Evolutionary conservation across 1,140 invertebrate species (phyloP).

Genomic region (Leucophenga varia): DNA sequence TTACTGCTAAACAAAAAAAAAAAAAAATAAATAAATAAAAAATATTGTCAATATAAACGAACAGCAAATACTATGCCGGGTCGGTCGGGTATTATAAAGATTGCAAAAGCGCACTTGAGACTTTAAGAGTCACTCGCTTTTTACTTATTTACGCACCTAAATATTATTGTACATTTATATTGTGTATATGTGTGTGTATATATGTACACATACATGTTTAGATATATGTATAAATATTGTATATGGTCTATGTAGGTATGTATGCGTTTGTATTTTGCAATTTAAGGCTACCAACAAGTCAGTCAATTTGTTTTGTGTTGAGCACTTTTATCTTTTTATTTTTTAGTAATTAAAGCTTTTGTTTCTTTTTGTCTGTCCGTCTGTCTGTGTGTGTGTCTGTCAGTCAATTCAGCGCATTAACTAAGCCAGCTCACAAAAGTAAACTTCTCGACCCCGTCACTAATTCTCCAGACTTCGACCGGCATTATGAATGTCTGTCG

Average conservation of each 20-base stretch:
- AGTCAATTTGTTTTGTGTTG: slow-evolving; percentile 46
- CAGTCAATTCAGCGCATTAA: too few relatives aligned
- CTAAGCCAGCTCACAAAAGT: too few relatives aligned
- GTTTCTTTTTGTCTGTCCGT: slow-evolving; percentile 14
- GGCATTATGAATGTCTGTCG: too few relatives aligned
- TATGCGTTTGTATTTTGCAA: slow-evolving; percentile 2
- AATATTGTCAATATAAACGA: slow-evolving; percentile 53
- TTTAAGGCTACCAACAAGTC: slow-evolving; percentile 19
- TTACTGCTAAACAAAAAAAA: too few relatives aligned
- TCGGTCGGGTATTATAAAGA: slow-evolving; percentile 52
- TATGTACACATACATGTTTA: too few relatives aligned
- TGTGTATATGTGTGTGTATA: too few relatives aligned
- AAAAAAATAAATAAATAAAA: too few relatives aligned
- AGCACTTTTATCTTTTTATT: too few relatives aligned
- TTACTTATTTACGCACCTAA: slow-evolving; percentile 27
- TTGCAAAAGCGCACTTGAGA: slow-evolving; percentile 48
- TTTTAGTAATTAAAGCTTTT: slow-evolving; percentile 53
- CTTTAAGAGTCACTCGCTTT: slow-evolving; percentile 40
- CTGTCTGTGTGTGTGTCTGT: slow-evolving; percentile 11
- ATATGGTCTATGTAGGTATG: slow-evolving; percentile 16
- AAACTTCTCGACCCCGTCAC: too few relatives aligned
- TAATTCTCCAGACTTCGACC: too few relatives aligned
- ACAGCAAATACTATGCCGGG: too few relatives aligned
- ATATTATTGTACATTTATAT: too few relatives aligned
- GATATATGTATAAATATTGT: slow-evolving; percentile 7